phyloP scores from a whole-genome alignment of 2,888 invertebrate genomes.

The Branchipolynoe longqiensis region DNA sequence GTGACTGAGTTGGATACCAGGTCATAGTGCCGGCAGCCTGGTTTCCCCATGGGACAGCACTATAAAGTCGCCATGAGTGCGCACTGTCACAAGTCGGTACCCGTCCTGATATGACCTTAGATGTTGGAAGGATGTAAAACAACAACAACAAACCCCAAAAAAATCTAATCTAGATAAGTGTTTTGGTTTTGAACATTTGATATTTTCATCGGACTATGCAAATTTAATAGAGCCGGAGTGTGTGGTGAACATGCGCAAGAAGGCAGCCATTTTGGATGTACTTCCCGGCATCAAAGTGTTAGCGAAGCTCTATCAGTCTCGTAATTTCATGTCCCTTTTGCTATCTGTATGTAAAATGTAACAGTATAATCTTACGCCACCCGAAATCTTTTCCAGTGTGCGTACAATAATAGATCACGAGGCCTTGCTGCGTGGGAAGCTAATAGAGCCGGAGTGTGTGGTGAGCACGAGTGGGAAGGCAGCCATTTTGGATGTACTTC shows the following conservation, averaged over 20 bases:
- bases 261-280: slow-evolving; percentile 83
- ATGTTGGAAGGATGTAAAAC: too few relatives aligned
- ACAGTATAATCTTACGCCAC: neutral
- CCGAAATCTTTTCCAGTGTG: neutral
- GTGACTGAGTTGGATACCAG: too few relatives aligned
- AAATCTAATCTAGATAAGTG: too few relatives aligned
- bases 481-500: slow-evolving; percentile 83
- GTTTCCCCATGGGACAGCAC: too few relatives aligned
- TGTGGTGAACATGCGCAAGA: slow-evolving; percentile 76
- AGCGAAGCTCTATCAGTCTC: slow-evolving; percentile 82
- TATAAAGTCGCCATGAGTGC: too few relatives aligned
- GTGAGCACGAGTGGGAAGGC: slow-evolving; percentile 78
- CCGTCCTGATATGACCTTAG: too few relatives aligned
- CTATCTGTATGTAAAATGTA: too few relatives aligned
- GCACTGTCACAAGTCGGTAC: too few relatives aligned
- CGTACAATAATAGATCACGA: neutral
- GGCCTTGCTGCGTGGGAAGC: slow-evolving; percentile 62
- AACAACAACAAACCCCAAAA: too few relatives aligned
- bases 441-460: slow-evolving; percentile 76
- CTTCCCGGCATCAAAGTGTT: slow-evolving; percentile 83
- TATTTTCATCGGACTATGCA: slow-evolving; percentile 59
- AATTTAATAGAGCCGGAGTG: slow-evolving; percentile 74
- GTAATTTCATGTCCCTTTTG: too few relatives aligned
- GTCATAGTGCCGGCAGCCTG: too few relatives aligned
- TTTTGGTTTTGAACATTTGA: too few relatives aligned